Evolutionary conservation across 1,140 invertebrate species (phyloP).

Genomic region (Arion vulgaris): DNA sequence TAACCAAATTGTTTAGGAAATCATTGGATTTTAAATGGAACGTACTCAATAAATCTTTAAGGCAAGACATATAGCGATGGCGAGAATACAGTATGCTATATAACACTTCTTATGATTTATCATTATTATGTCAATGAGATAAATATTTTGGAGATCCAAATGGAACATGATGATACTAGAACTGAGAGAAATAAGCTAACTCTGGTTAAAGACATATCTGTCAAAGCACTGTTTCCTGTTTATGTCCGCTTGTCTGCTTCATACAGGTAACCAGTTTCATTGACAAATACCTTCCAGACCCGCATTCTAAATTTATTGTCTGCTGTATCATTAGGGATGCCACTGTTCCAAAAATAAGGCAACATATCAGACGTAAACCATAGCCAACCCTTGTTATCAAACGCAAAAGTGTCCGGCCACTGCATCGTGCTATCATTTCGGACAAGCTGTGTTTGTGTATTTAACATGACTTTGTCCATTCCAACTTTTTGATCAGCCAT

Average conservation of each 20-base stretch:
- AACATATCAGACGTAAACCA: slow-evolving; percentile 52
- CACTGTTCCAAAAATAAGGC: slow-evolving; percentile 25
- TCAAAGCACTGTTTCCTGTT: not conserved
- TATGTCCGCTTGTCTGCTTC: not conserved
- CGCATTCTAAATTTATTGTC: slow-evolving; percentile 37
- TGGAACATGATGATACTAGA: not conserved
- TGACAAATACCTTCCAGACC: slow-evolving; percentile 51
- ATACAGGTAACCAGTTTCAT: slow-evolving; percentile 44
- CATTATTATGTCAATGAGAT: too few relatives aligned
- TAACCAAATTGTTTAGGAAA: too few relatives aligned
- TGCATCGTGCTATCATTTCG: slow-evolving; percentile 39
- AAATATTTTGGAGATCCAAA: not conserved
- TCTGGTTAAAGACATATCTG: not conserved
- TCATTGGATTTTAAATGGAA: too few relatives aligned
- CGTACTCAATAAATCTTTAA: too few relatives aligned
- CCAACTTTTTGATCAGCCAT: slow-evolving; percentile 23
- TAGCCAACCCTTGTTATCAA: slow-evolving; percentile 46
- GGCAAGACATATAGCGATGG: too few relatives aligned
- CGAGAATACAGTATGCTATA: too few relatives aligned
- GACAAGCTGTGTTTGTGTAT: not conserved
- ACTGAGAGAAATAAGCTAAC: not conserved
- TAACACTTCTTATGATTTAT: too few relatives aligned
- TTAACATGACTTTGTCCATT: slow-evolving; percentile 20
- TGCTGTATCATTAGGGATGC: slow-evolving; percentile 29
- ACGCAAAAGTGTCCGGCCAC: slow-evolving; percentile 50